Conservation (phyloP, 2,888 invertebrate genomes). For the Aelia acuminata region DNA sequence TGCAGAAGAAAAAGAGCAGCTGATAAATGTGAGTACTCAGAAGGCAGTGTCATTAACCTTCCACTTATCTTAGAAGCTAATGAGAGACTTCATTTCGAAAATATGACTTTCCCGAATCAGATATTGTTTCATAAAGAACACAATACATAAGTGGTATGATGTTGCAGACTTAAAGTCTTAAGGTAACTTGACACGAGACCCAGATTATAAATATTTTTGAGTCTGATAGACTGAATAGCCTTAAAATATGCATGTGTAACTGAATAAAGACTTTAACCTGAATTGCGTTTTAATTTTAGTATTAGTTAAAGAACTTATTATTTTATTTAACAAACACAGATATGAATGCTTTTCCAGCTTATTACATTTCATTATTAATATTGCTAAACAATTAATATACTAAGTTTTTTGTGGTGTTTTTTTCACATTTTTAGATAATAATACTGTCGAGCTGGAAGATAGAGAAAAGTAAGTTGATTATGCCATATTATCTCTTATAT, state of each 20-base stretch:
- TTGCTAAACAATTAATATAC: constrained; percentile 52
- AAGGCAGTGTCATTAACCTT: constrained; percentile 22
- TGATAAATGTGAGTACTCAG: constrained; percentile 82
- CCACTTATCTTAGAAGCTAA: constrained; percentile 42
- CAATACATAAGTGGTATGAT: neutral
- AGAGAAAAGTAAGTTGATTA: constrained; percentile 84
- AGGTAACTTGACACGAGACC: neutral
- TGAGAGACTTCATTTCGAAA: constrained; percentile 44
- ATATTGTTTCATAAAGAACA: constrained; percentile 33
- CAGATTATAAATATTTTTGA: constrained; percentile 8
- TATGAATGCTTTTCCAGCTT: constrained; percentile 61
- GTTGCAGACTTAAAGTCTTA: neutral
- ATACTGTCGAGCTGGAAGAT: constrained; percentile 85
- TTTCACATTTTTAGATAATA: constrained; percentile 75
- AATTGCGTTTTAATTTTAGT: constrained; percentile 45
- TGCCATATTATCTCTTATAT: constrained; percentile 27
- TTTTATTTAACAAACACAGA: constrained; percentile 27
- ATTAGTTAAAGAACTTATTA: constrained; percentile 25
- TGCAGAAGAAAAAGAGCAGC: constrained; percentile 86
- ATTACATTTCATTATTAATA: constrained; percentile 61
- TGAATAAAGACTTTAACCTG: constrained; percentile 52
- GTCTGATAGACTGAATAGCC: neutral
- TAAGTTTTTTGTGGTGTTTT: constrained; percentile 63
- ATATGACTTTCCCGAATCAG: constrained; percentile 33
- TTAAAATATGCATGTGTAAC: constrained; percentile 49